Conservation (phyloP, 2,888 invertebrate genomes). For the Lacanobia oleracea region DNA sequence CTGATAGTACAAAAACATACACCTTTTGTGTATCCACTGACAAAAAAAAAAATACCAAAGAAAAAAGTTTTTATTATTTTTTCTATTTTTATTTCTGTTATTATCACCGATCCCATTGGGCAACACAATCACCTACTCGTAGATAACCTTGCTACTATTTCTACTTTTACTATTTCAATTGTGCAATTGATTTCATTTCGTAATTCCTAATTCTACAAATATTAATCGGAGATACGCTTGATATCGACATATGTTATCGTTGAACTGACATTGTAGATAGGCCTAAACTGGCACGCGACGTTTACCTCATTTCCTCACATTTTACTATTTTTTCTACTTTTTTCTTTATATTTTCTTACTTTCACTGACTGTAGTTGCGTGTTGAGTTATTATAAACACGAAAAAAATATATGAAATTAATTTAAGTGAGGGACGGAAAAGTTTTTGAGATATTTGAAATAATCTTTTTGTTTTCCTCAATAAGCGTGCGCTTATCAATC, state of each 20-base stretch:
- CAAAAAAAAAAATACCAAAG: neutral
- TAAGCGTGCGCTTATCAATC: neutral
- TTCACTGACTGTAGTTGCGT: neutral
- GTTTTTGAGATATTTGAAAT: neutral
- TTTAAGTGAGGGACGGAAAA: neutral
- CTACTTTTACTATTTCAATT: conserved; percentile 22
- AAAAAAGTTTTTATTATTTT: neutral
- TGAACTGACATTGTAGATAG: conserved; percentile 64
- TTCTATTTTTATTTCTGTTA: neutral
- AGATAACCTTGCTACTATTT: conserved; percentile 3
- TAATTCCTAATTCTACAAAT: conserved; percentile 58
- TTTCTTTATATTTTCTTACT: conserved; percentile 6
- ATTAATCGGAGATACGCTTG: conserved; percentile 53
- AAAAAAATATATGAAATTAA: conserved; percentile 3
- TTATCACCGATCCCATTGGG: neutral
- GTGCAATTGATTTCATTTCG: conserved; percentile 56
- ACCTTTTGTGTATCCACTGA: neutral
- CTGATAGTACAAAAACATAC: no score
- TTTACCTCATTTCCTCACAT: conserved; percentile 21
- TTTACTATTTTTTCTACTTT: conserved; percentile 33
- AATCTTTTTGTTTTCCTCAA: conserved; percentile 37
- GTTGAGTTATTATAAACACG: neutral
- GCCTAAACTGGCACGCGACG: conserved; percentile 64
- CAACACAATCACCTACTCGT: neutral
- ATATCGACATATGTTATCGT: conserved; percentile 62